phyloP scores from a whole-genome alignment of 2,888 invertebrate genomes.

The Piscicola geometra region DNA sequence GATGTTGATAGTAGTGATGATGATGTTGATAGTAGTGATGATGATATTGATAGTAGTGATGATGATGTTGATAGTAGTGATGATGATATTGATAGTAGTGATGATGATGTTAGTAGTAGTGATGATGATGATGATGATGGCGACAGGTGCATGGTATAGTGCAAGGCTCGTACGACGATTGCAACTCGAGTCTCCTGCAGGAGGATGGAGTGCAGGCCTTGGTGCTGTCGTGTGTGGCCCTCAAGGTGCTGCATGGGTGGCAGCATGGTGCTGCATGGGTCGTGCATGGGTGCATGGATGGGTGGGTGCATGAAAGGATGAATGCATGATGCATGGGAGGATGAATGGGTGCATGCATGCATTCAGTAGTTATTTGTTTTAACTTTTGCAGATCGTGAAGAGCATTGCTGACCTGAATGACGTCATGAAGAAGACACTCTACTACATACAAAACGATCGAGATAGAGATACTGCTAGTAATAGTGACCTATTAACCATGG shows the following conservation, averaged over 20 bases:
- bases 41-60: not conserved
- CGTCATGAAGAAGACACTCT: conserved; percentile 39
- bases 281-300: not conserved
- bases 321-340: no score
- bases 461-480: no score
- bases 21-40: not conserved
- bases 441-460: conserved; percentile 12
- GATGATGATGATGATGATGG: conserved; percentile 8
- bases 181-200: conserved; percentile 68
- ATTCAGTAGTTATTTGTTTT: not conserved
- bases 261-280: not conserved
- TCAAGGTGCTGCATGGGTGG: conserved; percentile 47
- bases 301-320: not conserved
- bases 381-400: conserved; percentile 23
- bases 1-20: not conserved
- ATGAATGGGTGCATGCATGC: no score
- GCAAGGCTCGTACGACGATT: conserved; percentile 62
- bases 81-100: not conserved
- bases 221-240: conserved; percentile 51
- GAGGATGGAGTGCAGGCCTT: conserved; percentile 56
- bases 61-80: not conserved
- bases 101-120: not conserved
- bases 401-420: conserved; percentile 8
- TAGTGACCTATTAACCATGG: no score
- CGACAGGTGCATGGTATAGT: conserved; percentile 54